Percentiles rank a stretch among this genome's conserved stretches.
phyloP scores from a whole-genome alignment of 2,888 invertebrate species.

The Sthenelais limicola region DNA sequence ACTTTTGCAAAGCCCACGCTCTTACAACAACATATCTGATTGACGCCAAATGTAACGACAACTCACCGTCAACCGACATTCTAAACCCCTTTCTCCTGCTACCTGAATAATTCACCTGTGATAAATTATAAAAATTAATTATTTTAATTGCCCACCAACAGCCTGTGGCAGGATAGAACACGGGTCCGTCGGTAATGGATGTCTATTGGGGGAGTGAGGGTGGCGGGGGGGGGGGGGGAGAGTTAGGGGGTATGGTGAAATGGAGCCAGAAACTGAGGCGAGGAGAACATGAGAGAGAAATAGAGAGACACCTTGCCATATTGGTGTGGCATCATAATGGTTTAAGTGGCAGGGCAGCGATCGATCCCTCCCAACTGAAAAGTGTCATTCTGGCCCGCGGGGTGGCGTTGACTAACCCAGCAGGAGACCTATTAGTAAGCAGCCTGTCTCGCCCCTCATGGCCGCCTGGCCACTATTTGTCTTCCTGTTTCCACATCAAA shows the following conservation, averaged over 20 bases:
- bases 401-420: constrained; percentile 20
- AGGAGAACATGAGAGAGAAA: too few species aligned
- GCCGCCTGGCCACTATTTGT: neutral
- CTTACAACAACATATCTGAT: too few species aligned
- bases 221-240: neutral
- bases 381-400: constrained; percentile 20
- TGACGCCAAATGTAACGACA: too few species aligned
- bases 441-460: constrained; percentile 3
- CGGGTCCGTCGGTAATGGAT: neutral
- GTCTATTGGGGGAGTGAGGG: neutral
- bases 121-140: constrained; percentile 41
- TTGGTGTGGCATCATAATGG: constrained; percentile 24
- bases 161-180: too few species aligned
- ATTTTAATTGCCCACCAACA: constrained; percentile 40
- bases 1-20: too few species aligned
- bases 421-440: constrained; percentile 27
- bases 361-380: neutral
- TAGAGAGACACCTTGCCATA: too few species aligned
- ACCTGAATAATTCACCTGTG: constrained; percentile 19
- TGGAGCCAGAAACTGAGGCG: neutral
- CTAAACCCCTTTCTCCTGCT: too few species aligned
- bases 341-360: constrained; percentile 6
- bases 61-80: too few species aligned
- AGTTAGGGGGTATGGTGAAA: constrained; percentile 12
- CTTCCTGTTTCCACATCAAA: constrained; percentile 34